Evolutionary conservation across 2,888 invertebrate species (phyloP).

Genomic region (Eupelmus urozonus): DNA sequence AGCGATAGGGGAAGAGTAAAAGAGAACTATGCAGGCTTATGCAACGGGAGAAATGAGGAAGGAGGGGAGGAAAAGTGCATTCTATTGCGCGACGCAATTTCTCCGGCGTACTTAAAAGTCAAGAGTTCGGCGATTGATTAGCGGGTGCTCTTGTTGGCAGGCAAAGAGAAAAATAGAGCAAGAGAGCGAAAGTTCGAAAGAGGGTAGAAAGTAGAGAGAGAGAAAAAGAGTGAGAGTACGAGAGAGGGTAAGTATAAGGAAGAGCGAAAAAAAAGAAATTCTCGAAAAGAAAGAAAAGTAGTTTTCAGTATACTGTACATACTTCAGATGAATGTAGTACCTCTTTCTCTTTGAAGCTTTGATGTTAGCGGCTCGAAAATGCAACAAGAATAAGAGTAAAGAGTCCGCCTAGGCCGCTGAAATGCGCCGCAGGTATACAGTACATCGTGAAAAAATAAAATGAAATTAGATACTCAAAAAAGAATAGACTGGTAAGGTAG

Average conservation of each 20-base stretch:
- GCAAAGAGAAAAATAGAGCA: not conserved
- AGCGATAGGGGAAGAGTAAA: too few relatives aligned
- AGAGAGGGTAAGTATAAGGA: not conserved
- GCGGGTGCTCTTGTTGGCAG: conserved; percentile 30
- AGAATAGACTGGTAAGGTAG: too few relatives aligned
- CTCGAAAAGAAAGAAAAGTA: conserved; percentile 29
- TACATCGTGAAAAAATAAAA: too few relatives aligned
- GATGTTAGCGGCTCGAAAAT: conserved; percentile 22
- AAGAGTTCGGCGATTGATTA: conserved; percentile 50
- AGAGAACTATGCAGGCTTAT: not conserved
- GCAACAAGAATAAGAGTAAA: conserved; percentile 24
- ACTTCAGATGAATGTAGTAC: conserved; percentile 27
- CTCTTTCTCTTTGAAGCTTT: conserved; percentile 21
- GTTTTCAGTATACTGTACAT: conserved; percentile 17
- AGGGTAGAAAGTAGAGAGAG: too few relatives aligned
- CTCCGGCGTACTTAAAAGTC: conserved; percentile 28
- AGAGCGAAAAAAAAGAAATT: conserved; percentile 9
- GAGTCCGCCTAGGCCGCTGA: conserved; percentile 7
- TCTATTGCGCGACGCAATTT: conserved; percentile 35
- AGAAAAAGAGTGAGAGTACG: not conserved
- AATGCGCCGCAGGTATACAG: too few relatives aligned
- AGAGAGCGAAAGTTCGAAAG: conserved; percentile 2
- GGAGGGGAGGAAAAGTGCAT: conserved; percentile 28
- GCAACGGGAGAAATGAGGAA: not conserved
- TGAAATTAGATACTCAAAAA: too few relatives aligned